Percentiles rank a stretch among this genome's conserved stretches.
Evolutionary conservation across 2,113 vertebrate species (phyloP).

Genomic region (Pungitius pungitius): DNA sequence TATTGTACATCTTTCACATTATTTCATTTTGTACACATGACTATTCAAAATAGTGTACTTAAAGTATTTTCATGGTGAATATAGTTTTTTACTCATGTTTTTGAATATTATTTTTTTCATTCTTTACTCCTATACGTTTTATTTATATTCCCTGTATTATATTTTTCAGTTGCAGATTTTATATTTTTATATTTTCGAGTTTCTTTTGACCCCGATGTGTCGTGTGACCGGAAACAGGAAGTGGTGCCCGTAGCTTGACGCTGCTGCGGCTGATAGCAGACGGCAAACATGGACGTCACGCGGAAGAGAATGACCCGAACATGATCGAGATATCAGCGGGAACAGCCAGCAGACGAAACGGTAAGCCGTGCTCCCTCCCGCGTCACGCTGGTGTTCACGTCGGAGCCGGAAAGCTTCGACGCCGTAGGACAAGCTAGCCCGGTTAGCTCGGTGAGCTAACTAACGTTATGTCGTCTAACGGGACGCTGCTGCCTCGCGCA

Average conservation of each 20-base stretch:
- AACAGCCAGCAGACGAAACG: constrained; percentile 65
- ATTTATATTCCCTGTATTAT: too few relatives aligned
- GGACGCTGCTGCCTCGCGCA: not conserved
- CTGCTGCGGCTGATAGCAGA: constrained; percentile 21
- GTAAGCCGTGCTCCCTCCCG: constrained; percentile 52
- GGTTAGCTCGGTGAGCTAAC: constrained; percentile 4
- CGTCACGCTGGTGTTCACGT: too few relatives aligned
- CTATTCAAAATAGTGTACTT: too few relatives aligned
- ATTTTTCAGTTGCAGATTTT: too few relatives aligned
- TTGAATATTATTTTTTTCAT: too few relatives aligned
- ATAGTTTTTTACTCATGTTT: too few relatives aligned
- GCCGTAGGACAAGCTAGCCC: not conserved
- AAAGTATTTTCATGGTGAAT: too few relatives aligned
- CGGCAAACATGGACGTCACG: constrained; percentile 72
- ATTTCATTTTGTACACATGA: too few relatives aligned
- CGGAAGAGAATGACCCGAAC: constrained; percentile 64
- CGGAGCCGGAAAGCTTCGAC: not conserved
- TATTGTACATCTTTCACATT: too few relatives aligned
- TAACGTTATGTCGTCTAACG: not conserved
- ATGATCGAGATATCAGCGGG: constrained; percentile 60
- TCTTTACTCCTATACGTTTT: too few relatives aligned
- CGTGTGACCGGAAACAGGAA: not conserved
- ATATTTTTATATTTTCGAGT: too few relatives aligned
- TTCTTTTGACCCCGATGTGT: too few relatives aligned
- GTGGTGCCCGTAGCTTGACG: not conserved